A percentile compares a stretch with the other conserved stretches of the same genome.
Conservation (phyloP, 2,113 vertebrate species). For the Diadophis punctatus region DNA sequence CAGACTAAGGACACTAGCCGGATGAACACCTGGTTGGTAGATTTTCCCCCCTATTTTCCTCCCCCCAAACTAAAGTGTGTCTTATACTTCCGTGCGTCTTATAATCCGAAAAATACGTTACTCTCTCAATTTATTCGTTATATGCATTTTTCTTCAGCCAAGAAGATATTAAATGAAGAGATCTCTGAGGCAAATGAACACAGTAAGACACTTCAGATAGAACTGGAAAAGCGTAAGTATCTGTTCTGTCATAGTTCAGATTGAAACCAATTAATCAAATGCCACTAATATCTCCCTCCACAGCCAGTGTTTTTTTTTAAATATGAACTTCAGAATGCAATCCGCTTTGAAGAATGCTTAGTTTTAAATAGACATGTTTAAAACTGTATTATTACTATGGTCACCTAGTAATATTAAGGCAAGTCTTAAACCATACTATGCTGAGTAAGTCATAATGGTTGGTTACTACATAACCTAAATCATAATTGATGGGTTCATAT, state of each 20-base stretch:
- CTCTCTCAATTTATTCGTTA: not conserved
- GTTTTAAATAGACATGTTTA: not conserved
- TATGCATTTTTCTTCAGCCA: not conserved
- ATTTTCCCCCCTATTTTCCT: no score
- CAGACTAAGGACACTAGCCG: no score
- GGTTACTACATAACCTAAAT: not conserved
- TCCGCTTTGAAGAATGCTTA: not conserved
- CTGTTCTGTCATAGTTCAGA: not conserved
- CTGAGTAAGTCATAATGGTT: not conserved
- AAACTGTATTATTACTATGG: not conserved
- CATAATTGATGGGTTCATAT: not conserved
- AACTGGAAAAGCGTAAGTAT: constrained; percentile 22
- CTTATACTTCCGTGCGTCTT: no score
- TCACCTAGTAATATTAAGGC: not conserved
- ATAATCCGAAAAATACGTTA: no score
- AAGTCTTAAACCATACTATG: not conserved
- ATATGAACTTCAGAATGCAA: not conserved
- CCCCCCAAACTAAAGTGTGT: no score
- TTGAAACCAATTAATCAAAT: not conserved
- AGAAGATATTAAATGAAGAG: constrained; percentile 10
- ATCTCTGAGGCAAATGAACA: constrained; percentile 12
- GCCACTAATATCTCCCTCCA: not conserved
- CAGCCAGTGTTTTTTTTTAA: not conserved
- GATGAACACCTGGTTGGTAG: no score
- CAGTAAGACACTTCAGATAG: not conserved